Percentiles rank a stretch among this genome's conserved stretches.
phyloP scores from a whole-genome alignment of 2,888 invertebrate species.

The Cryptophagus acutangulus region DNA sequence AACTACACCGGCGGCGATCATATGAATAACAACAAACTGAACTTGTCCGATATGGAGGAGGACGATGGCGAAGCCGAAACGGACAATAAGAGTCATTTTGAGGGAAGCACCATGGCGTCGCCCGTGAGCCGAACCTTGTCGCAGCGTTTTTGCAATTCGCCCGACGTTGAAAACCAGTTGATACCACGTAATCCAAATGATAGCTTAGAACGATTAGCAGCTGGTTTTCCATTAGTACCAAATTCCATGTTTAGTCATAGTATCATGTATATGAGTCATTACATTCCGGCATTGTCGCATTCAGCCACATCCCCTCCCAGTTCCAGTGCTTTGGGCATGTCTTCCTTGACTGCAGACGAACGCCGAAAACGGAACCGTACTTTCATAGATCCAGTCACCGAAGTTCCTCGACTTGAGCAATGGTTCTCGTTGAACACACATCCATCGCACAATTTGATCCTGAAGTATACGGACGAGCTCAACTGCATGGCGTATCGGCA shows the following conservation, averaged over 20 bases:
- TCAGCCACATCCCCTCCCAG: conserved; percentile 55
- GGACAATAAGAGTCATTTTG: conserved; percentile 36
- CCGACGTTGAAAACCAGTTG: conserved; percentile 38
- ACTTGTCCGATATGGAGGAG: conserved; percentile 52
- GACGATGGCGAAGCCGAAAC: conserved; percentile 47
- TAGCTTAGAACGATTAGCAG: conserved; percentile 46
- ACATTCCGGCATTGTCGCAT: conserved; percentile 60
- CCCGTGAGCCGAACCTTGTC: conserved; percentile 33
- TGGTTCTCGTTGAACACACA: conserved; percentile 98
- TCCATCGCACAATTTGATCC: conserved; percentile 94
- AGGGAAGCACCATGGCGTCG: conserved; percentile 29
- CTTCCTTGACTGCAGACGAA: conserved; percentile 71
- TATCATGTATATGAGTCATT: conserved; percentile 89
- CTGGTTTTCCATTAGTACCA: conserved; percentile 72
- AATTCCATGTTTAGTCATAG: conserved; percentile 86
- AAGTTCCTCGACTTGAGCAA: conserved; percentile 88
- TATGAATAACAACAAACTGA: conserved; percentile 54
- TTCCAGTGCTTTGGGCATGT: conserved; percentile 53
- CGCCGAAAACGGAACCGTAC: conserved; percentile 93
- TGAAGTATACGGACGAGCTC: conserved; percentile 95
- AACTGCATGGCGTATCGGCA: conserved; percentile 96
- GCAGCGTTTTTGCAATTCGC: conserved; percentile 40
- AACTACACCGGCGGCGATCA: conserved; percentile 52
- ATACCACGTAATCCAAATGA: conserved; percentile 40
- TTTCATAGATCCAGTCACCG: conserved; percentile 98